These are phyloP conservation scores for Varroa destructor DNA, from an alignment of 1,140 invertebrate genomes.

Conservation along the genomic window DNA sequence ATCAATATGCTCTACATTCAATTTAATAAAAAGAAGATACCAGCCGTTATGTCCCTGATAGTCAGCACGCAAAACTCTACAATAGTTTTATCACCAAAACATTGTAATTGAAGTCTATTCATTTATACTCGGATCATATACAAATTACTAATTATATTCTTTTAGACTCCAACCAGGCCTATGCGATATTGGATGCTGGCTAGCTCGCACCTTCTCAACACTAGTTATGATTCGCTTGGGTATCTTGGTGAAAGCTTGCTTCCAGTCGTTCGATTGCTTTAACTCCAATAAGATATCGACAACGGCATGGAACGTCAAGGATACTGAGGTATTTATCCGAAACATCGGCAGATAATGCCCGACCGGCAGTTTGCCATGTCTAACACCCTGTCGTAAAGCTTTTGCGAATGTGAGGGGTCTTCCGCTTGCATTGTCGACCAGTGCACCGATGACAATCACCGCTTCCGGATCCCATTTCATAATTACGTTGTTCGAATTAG, in stretches of 20 bases:
- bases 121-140: no score
- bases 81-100: no score
- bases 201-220: no score
- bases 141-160: no score
- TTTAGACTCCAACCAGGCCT: no score
- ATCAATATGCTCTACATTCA: no score
- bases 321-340: neutral
- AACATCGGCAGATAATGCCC: slow-evolving; percentile 51
- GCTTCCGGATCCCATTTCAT: slow-evolving; percentile 55
- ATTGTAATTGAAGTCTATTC: no score
- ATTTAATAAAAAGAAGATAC: no score
- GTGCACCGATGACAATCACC: slow-evolving; percentile 64
- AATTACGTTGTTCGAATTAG: slow-evolving; percentile 57
- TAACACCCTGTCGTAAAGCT: slow-evolving; percentile 63
- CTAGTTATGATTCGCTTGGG: neutral
- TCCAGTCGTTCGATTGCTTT: neutral
- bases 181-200: no score
- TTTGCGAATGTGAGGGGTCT: slow-evolving; percentile 66
- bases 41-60: no score
- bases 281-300: neutral
- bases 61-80: no score
- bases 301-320: neutral
- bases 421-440: slow-evolving; percentile 43
- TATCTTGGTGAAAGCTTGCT: neutral
- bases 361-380: slow-evolving; percentile 62